phyloP scores from a whole-genome alignment of 2,113 vertebrate species.

The Naja naja region DNA sequence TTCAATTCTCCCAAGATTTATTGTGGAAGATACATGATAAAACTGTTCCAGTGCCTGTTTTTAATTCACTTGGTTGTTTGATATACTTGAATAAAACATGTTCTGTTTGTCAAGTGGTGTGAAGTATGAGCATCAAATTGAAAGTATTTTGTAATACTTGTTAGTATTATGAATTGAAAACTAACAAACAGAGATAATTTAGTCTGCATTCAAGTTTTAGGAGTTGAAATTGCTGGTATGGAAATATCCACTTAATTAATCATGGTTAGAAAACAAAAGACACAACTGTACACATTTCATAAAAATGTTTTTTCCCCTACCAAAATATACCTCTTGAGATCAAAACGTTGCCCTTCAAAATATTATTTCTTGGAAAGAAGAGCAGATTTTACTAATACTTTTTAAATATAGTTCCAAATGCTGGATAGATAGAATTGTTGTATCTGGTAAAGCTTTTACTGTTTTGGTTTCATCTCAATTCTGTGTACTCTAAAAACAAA shows the following conservation, averaged over 20 bases:
- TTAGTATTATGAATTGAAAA: background rate
- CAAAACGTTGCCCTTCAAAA: background rate
- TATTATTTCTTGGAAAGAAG: background rate
- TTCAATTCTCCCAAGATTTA: background rate
- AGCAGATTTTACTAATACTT: background rate
- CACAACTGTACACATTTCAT: background rate
- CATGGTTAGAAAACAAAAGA: background rate
- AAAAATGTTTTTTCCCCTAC: background rate
- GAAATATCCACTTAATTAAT: background rate
- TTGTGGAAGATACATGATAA: background rate
- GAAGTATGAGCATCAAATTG: background rate
- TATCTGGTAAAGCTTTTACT: background rate
- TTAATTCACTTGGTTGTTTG: background rate
- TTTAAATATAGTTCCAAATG: background rate
- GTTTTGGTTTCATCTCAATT: background rate
- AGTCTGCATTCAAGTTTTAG: background rate
- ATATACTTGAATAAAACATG: background rate
- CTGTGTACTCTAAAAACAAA: background rate
- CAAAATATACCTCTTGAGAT: background rate
- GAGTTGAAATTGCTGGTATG: background rate
- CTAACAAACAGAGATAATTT: background rate
- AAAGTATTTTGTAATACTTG: background rate
- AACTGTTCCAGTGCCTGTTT: background rate
- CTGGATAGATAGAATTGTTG: background rate
- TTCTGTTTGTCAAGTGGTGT: background rate